Conservation (phyloP, 2,113 vertebrate species). For the Suncus etruscus region DNA sequence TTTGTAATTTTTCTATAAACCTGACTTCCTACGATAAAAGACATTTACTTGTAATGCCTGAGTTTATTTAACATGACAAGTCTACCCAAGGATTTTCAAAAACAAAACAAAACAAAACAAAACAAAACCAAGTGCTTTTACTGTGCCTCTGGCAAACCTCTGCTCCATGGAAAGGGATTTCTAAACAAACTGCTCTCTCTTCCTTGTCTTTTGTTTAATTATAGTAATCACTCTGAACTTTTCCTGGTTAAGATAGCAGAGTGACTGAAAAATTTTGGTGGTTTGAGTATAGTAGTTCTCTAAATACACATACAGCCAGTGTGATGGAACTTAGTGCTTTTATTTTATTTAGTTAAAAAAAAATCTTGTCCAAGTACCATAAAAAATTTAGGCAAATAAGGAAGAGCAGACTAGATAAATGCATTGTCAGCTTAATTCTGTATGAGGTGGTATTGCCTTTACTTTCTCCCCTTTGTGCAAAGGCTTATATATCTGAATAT, state of each 20-base stretch:
- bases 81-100: not conserved
- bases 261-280: not conserved
- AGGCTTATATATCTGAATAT: too few species aligned
- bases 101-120: too few species aligned
- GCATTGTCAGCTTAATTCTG: not conserved
- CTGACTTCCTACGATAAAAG: conserved; percentile 13
- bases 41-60: not conserved
- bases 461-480: not conserved
- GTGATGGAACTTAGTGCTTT: not conserved
- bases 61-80: not conserved
- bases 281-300: conserved; percentile 18
- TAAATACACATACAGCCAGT: not conserved
- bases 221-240: conserved; percentile 5
- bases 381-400: conserved; percentile 34
- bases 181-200: not conserved
- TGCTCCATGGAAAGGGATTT: not conserved
- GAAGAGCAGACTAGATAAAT: not conserved
- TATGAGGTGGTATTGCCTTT: not conserved
- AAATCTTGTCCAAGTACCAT: conserved; percentile 3
- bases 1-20: conserved; percentile 6
- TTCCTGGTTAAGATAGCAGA: not conserved
- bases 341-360: conserved; percentile 31
- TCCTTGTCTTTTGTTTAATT: conserved; percentile 21
- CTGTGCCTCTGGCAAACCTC: not conserved
- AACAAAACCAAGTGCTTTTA: not conserved